Evolutionary conservation across 2,888 invertebrate genomes (phyloP).

Genomic region (Congeria kusceri): DNA sequence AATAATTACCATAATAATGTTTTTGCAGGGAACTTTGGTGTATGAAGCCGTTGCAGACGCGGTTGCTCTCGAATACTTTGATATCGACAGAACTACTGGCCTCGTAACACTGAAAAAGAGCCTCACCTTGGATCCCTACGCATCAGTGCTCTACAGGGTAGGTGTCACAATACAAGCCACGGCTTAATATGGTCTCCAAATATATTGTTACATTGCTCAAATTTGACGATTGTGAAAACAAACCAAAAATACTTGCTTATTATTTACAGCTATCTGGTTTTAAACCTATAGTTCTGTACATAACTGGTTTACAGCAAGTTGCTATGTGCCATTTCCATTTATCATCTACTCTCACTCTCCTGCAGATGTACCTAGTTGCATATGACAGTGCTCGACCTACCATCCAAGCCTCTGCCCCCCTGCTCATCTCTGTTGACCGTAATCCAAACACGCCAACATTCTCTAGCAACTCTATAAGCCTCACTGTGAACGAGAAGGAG

Average conservation of each 20-base stretch:
- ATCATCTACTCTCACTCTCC: not conserved
- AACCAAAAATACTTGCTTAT: no score
- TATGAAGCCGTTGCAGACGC: conserved; percentile 72
- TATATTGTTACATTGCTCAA: no score
- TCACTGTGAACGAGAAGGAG: conserved; percentile 70
- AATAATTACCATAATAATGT: not conserved
- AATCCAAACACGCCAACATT: conserved; percentile 77
- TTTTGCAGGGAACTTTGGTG: conserved; percentile 47
- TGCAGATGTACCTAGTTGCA: conserved; percentile 60
- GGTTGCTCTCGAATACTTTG: conserved; percentile 68
- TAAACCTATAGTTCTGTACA: no score
- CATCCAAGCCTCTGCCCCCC: conserved; percentile 66
- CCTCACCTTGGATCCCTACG: conserved; percentile 65
- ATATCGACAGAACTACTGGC: conserved; percentile 57
- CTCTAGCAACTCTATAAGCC: conserved; percentile 13
- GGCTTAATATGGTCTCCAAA: no score
- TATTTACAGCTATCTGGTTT: no score
- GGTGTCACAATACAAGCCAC: not conserved
- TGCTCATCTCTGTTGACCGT: conserved; percentile 72
- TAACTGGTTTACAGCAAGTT: no score
- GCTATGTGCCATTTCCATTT: no score
- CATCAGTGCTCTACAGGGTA: conserved; percentile 67
- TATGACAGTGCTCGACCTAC: conserved; percentile 71
- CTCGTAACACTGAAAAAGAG: conserved; percentile 60
- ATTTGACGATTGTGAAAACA: no score